A percentile compares a stretch with the other conserved stretches of the same genome.
These are phyloP conservation scores for Platysteira castanea DNA, from an alignment of 2,113 vertebrate genomes.

Conservation along the genomic window DNA sequence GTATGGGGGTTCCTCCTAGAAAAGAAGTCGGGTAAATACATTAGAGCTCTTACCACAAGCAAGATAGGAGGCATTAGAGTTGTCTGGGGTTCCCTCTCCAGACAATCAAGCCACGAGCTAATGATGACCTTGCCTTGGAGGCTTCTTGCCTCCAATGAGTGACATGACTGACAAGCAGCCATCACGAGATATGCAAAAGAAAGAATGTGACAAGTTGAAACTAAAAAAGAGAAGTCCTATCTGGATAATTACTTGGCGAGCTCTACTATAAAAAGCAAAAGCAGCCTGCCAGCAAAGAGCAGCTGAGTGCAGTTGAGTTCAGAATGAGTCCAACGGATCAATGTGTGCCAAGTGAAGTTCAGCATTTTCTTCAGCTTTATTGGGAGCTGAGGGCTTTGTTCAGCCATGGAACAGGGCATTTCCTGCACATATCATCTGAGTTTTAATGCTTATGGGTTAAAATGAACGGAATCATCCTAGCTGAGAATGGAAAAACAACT, in stretches of 20 bases:
- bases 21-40: background rate
- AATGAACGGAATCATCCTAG: background rate
- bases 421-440: background rate
- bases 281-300: background rate
- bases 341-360: background rate
- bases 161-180: conserved; percentile 36
- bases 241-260: conserved; percentile 15
- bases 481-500: background rate
- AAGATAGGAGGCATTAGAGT: conserved; percentile 12
- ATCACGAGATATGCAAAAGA: background rate
- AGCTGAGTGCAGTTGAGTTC: background rate
- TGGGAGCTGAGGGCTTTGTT: background rate
- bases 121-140: conserved; percentile 57
- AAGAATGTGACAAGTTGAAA: conserved; percentile 28
- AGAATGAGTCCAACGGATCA: background rate
- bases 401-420: background rate
- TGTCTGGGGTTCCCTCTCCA: conserved; percentile 39
- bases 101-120: conserved; percentile 42
- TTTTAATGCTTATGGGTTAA: background rate
- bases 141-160: conserved; percentile 13
- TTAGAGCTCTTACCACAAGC: background rate
- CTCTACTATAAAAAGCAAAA: background rate
- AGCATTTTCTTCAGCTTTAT: background rate
- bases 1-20: conserved; percentile 16
- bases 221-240: conserved; percentile 43